These are phyloP conservation scores for Grus americana DNA, from an alignment of 2,113 vertebrate species.

Conservation along the genomic window DNA sequence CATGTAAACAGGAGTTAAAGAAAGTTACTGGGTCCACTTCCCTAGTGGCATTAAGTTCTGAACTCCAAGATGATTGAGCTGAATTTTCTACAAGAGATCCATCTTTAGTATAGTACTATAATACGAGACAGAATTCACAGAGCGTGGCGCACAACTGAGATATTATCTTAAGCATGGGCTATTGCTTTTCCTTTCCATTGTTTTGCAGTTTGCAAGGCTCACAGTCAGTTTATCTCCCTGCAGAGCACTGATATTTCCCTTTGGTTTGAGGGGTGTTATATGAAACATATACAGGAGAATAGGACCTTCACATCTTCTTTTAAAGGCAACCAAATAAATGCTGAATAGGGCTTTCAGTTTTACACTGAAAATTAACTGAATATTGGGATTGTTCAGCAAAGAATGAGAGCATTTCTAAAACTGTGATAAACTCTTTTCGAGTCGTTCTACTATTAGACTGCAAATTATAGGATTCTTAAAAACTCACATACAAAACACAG, in stretches of 20 bases:
- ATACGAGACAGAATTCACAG: neutral
- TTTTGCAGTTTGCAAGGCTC: neutral
- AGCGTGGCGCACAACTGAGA: neutral
- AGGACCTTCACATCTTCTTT: neutral
- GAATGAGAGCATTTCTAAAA: neutral
- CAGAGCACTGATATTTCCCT: neutral
- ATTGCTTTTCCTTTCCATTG: neutral
- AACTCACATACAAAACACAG: neutral
- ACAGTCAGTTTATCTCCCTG: neutral
- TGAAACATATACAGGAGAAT: neutral
- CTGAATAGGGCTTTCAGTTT: neutral
- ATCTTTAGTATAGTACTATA: neutral
- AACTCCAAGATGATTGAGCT: neutral
- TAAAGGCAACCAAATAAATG: neutral
- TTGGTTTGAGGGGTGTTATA: neutral
- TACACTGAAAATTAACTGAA: neutral
- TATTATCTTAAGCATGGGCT: neutral
- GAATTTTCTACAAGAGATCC: neutral
- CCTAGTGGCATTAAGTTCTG: neutral
- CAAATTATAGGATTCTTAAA: neutral
- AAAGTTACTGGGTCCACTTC: neutral
- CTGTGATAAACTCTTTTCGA: neutral
- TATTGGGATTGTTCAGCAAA: neutral
- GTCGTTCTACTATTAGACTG: neutral
- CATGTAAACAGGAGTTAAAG: neutral